Evolutionary conservation across 2,797 vertebrate genomes (phyloP).

Genomic region (Masticophis lateralis): DNA sequence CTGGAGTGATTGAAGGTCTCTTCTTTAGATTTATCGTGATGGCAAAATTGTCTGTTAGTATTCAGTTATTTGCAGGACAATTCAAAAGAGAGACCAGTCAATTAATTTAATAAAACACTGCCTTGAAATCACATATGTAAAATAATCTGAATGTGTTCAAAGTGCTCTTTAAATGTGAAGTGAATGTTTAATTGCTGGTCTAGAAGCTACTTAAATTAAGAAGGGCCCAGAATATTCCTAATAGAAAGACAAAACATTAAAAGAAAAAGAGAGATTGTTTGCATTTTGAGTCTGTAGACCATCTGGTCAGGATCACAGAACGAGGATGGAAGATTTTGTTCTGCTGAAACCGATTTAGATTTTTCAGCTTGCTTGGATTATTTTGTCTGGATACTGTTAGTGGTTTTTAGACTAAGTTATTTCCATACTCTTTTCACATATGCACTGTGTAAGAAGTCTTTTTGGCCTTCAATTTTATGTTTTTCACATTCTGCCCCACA

Average conservation of each 20-base stretch:
- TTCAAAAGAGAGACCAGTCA: not conserved
- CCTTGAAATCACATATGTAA: not conserved
- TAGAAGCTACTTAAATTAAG: not conserved
- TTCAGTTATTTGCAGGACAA: not conserved
- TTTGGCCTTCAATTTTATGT: accelerated
- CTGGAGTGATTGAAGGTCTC: not conserved
- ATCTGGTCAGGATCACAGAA: not conserved
- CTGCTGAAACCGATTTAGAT: not conserved
- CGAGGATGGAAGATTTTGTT: not conserved
- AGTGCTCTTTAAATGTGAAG: not conserved
- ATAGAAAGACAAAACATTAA: not conserved
- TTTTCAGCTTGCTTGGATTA: not conserved
- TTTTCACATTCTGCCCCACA: not conserved
- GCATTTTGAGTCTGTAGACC: not conserved
- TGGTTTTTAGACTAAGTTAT: not conserved
- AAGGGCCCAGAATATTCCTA: not conserved
- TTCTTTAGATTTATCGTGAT: not conserved
- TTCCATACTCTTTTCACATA: accelerated
- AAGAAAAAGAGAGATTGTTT: not conserved
- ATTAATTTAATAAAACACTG: not conserved
- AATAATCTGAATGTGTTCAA: constrained; percentile 1
- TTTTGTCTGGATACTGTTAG: not conserved
- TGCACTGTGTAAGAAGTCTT: not conserved
- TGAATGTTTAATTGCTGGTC: not conserved
- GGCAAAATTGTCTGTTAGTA: not conserved